Evolutionary conservation across 2,888 invertebrate genomes (phyloP), one percentile per base, ranked within the genome.

Genomic region (Oscheius sp.): DNA sequence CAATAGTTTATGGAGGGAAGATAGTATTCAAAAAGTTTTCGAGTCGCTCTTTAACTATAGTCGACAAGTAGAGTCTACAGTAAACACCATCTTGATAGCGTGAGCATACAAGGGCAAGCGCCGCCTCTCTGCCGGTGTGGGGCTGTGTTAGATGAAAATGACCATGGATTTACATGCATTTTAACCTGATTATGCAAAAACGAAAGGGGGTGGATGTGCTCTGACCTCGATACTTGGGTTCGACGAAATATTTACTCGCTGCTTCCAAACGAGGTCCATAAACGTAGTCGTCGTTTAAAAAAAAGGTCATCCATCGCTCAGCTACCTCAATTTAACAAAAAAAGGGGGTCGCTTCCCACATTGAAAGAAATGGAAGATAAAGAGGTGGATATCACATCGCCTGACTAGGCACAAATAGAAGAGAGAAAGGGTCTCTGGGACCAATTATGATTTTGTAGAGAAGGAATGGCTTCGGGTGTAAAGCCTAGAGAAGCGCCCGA

Each of bases 161-260:
- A 20, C 47, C 47, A 24, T 12, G 47, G 24, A 22, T 47, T 5
- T 33, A 33, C 54, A 54, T n/a, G 20, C 20, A 24, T 54, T 54
- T 54, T 54, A 54, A 54, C 54, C 54, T 36, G 54, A 54, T 54
- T 54, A 54, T 54, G 54, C 54, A 33, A 54, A 54, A 24, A 47
- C 22, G 20, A 20, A 24, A 47, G 20, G 47, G 24, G 47, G 41
- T 4, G 12, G 41, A 12, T 20, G 41, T 14, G 41, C 36, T 36
- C 36, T 36, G 41, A 2, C 2, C n/a, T n/a, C n/a, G n/a, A n/a
- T n/a, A n/a, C n/a, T n/a, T n/a, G n/a, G n/a, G n/a, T n/a, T n/a
- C n/a, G n/a, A n/a, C n/a, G n/a, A n/a, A n/a, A n/a, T n/a, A n/a
- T n/a, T n/a, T n/a, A n/a, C n/a, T n/a, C n/a, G n/a, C n/a, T n/a